A percentile compares a stretch with the other conserved stretches of the same genome.
phyloP scores from a whole-genome alignment of 2,797 vertebrate species.

The Rhinogobio ventralis region DNA sequence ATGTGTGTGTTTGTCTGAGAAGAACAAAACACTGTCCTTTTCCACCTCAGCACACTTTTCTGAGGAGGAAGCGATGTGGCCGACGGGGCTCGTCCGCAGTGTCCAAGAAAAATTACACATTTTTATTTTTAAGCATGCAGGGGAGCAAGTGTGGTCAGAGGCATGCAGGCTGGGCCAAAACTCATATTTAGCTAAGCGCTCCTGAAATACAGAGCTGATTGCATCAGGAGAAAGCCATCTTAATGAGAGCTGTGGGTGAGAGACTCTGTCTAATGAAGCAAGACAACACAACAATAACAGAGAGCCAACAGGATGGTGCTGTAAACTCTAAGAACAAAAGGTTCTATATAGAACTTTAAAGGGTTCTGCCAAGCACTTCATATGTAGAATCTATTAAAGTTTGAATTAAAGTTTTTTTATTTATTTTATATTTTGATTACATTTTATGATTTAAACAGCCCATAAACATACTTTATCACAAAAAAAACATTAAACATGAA shows the following conservation, averaged over 20 bases:
- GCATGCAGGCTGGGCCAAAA: slow-evolving; percentile 73
- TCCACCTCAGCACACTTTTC: slow-evolving; percentile 41
- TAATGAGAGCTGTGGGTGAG: slow-evolving; percentile 77
- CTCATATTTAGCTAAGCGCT: slow-evolving; percentile 81
- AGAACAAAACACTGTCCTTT: slow-evolving; percentile 51
- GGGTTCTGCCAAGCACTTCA: not conserved
- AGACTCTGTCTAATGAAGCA: slow-evolving; percentile 52
- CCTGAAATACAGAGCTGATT: slow-evolving; percentile 67
- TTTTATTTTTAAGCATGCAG: slow-evolving; percentile 81
- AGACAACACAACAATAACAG: slow-evolving; percentile 43
- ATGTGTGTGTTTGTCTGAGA: slow-evolving; percentile 37
- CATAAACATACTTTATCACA: not conserved
- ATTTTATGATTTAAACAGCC: not conserved
- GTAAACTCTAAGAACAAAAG: not conserved
- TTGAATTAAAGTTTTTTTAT: not conserved
- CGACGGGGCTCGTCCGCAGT: slow-evolving; percentile 41
- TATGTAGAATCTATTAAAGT: not conserved
- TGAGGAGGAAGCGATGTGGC: slow-evolving; percentile 41
- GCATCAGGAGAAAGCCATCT: slow-evolving; percentile 71
- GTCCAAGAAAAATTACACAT: slow-evolving; percentile 78
- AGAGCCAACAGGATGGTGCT: slow-evolving; percentile 27
- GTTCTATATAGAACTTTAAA: not conserved
- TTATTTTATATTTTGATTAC: not conserved
- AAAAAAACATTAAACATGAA: not conserved
- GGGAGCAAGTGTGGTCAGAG: slow-evolving; percentile 64